These are phyloP conservation scores for Tholera decimalis DNA, from an alignment of 2,888 invertebrate species.

Conservation along the genomic window DNA sequence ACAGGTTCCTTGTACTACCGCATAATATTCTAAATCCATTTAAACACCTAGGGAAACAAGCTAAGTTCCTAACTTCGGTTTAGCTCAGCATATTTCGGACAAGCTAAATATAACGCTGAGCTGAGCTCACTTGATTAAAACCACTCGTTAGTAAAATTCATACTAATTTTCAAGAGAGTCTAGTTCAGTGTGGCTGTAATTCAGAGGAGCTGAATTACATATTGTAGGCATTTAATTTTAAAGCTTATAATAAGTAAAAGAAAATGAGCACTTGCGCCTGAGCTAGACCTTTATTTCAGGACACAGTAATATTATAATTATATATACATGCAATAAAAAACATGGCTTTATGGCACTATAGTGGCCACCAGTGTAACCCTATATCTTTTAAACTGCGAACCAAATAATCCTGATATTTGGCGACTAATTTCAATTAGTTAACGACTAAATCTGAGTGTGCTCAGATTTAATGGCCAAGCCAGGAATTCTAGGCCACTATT, in stretches of 20 bases:
- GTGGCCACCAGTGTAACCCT: too few relatives aligned
- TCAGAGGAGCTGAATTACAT: background rate
- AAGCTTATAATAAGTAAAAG: background rate
- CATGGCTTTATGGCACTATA: too few relatives aligned
- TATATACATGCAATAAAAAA: too few relatives aligned
- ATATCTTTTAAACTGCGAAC: too few relatives aligned
- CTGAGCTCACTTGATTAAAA: slow-evolving; percentile 37
- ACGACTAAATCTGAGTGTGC: too few relatives aligned
- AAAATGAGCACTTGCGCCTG: too few relatives aligned
- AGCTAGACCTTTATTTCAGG: too few relatives aligned
- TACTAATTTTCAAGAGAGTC: slow-evolving; percentile 14
- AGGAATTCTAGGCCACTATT: too few relatives aligned
- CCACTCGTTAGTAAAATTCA: slow-evolving; percentile 44
- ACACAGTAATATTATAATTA: too few relatives aligned
- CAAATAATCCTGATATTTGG: too few relatives aligned
- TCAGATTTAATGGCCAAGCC: too few relatives aligned
- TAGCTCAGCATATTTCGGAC: slow-evolving; percentile 5
- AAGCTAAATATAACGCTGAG: slow-evolving; percentile 24
- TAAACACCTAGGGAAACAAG: background rate
- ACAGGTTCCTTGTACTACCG: background rate
- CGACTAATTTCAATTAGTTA: too few relatives aligned
- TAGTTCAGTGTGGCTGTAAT: background rate
- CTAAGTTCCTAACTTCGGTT: background rate
- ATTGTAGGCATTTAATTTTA: background rate
- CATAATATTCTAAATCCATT: background rate